These are phyloP conservation scores for Penaeus indicus DNA, from an alignment of 1,140 invertebrate genomes.

Conservation along the genomic window DNA sequence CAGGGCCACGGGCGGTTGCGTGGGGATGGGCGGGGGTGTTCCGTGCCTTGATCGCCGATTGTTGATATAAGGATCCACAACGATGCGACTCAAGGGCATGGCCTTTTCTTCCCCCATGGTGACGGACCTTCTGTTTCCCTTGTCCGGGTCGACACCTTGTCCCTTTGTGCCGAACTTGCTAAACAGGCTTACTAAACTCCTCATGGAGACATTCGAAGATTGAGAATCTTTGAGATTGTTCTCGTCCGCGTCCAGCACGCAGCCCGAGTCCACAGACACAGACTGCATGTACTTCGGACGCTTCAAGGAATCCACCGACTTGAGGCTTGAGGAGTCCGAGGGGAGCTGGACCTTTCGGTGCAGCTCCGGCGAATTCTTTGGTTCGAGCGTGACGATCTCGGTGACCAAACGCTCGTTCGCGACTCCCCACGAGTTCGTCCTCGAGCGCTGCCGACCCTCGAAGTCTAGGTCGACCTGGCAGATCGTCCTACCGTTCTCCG, in stretches of 20 bases:
- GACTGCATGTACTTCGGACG: constrained; percentile 59
- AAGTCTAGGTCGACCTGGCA: constrained; percentile 48
- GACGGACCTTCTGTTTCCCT: not conserved
- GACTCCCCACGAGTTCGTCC: constrained; percentile 40
- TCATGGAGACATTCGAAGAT: constrained; percentile 55
- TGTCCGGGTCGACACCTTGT: not conserved
- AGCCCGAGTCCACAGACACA: constrained; percentile 61
- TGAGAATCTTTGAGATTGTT: not conserved
- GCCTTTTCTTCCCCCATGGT: not conserved
- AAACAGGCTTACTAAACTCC: constrained; percentile 50
- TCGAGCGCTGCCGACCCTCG: not conserved
- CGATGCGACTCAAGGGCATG: constrained; percentile 38
- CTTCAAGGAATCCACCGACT: constrained; percentile 12
- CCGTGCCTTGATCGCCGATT: too few relatives aligned
- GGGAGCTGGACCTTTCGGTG: constrained; percentile 18
- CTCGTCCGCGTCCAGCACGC: constrained; percentile 49
- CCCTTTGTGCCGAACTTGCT: constrained; percentile 16
- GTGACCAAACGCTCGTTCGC: constrained; percentile 54
- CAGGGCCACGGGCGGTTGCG: too few relatives aligned
- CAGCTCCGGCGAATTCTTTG: not conserved
- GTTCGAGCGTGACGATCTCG: constrained; percentile 46
- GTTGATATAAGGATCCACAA: constrained; percentile 11
- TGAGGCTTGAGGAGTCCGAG: not conserved
- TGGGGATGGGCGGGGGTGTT: too few relatives aligned
- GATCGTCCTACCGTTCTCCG: constrained; percentile 43